phyloP scores from a whole-genome alignment of 2,113 vertebrate genomes.

The Leiothrix lutea region DNA sequence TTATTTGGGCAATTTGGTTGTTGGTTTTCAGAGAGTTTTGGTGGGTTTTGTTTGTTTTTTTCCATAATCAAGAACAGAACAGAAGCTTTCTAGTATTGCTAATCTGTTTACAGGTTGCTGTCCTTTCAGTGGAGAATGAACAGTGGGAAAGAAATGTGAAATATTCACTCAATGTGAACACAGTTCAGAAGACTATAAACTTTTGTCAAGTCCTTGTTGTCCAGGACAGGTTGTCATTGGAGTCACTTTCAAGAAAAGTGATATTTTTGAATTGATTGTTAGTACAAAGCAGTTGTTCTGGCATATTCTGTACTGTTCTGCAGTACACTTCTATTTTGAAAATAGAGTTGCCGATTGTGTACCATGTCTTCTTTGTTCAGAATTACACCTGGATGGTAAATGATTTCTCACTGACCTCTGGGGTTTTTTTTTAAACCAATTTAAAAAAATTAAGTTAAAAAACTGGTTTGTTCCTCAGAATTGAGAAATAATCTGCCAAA shows the following conservation, averaged over 20 bases:
- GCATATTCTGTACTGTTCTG: not conserved
- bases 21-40: not conserved
- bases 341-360: not conserved
- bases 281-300: not conserved
- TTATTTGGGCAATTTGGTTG: not conserved
- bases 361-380: not conserved
- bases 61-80: not conserved
- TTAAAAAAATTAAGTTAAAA: not conserved
- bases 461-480: not conserved
- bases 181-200: not conserved
- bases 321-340: not conserved
- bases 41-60: fast-evolving
- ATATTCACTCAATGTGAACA: not conserved
- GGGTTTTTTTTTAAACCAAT: not conserved
- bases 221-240: not conserved
- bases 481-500: not conserved
- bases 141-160: not conserved
- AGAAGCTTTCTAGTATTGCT: not conserved
- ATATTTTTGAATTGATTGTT: not conserved
- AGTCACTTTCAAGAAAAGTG: not conserved
- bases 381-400: not conserved
- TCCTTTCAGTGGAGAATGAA: not conserved
- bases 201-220: not conserved
- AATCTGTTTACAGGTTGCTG: not conserved
- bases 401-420: not conserved